phyloP scores from a whole-genome alignment of 2,888 invertebrate genomes.

The Gasteruption jaculator region DNA sequence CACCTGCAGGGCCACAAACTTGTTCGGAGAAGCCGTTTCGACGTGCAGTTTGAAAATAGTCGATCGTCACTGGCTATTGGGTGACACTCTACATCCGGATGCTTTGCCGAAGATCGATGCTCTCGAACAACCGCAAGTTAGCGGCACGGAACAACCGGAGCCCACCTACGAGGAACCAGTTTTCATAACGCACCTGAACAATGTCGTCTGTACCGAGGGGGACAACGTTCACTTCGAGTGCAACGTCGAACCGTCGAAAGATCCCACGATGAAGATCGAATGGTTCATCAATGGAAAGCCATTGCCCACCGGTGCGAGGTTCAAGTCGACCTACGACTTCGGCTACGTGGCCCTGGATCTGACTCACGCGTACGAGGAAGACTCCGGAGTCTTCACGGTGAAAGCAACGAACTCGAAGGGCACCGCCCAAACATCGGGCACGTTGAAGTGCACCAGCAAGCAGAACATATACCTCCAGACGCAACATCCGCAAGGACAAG shows the following conservation, averaged over 20 bases:
- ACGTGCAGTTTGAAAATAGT: slow-evolving; percentile 86
- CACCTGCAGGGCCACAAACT: slow-evolving; percentile 90
- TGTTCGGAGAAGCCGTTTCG: slow-evolving; percentile 90
- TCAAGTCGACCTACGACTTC: slow-evolving; percentile 91
- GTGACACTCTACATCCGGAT: slow-evolving; percentile 84
- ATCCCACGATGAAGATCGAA: slow-evolving; percentile 85
- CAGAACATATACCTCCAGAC: slow-evolving; percentile 81
- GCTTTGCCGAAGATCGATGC: slow-evolving; percentile 82
- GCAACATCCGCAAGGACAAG: slow-evolving; percentile 91
- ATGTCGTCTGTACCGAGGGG: slow-evolving; percentile 82
- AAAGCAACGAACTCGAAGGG: slow-evolving; percentile 87
- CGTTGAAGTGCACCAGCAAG: slow-evolving; percentile 77
- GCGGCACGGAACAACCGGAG: slow-evolving; percentile 67
- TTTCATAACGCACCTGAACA: slow-evolving; percentile 86
- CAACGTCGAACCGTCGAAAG: slow-evolving; percentile 86
- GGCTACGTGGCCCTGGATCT: slow-evolving; percentile 92
- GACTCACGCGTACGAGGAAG: slow-evolving; percentile 81
- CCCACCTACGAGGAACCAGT: slow-evolving; percentile 80
- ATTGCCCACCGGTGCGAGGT: slow-evolving; percentile 82
- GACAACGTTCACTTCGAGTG: slow-evolving; percentile 89
- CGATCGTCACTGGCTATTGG: slow-evolving; percentile 83
- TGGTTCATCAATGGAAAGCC: slow-evolving; percentile 95
- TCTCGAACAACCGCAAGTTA: slow-evolving; percentile 74
- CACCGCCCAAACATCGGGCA: slow-evolving; percentile 84
- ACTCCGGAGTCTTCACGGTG: slow-evolving; percentile 88